phyloP scores from a whole-genome alignment of 2,888 invertebrate species.

The Cephus sareptanus region DNA sequence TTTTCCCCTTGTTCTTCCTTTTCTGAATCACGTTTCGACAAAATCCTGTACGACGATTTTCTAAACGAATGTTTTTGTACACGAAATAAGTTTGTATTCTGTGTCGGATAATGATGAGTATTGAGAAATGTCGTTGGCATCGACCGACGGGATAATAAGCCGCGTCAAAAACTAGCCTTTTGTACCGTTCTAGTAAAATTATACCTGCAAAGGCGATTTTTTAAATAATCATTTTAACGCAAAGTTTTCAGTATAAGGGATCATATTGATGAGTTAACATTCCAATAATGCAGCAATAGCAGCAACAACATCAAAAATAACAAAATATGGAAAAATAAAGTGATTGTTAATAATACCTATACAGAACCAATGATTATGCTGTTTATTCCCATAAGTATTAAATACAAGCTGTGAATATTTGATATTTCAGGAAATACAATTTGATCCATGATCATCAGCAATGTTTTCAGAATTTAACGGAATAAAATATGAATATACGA shows the following conservation, averaged over 20 bases:
- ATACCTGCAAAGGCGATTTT: constrained; percentile 29
- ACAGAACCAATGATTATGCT: not conserved
- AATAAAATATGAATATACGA: not conserved
- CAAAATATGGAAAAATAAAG: constrained; percentile 38
- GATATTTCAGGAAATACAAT: not conserved
- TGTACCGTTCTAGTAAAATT: constrained; percentile 38
- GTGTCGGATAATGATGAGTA: not conserved
- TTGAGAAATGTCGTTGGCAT: not conserved
- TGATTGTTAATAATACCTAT: constrained; percentile 21
- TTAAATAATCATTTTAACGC: constrained; percentile 23
- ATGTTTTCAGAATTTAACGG: not conserved
- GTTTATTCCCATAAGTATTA: not conserved
- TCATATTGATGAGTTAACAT: constrained; percentile 34
- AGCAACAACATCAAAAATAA: not conserved
- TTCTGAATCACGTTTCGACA: not conserved
- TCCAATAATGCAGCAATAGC: constrained; percentile 39
- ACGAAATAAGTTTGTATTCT: not conserved
- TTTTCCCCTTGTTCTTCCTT: not conserved
- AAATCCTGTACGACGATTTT: not conserved
- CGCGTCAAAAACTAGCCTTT: constrained; percentile 25
- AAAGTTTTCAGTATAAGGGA: constrained; percentile 10
- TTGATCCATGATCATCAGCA: not conserved
- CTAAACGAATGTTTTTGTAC: not conserved
- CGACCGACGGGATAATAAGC: not conserved
- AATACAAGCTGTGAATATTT: not conserved